Conservation (phyloP, 2,888 invertebrate species). For the Drosophila nr. perissopoda region DNA sequence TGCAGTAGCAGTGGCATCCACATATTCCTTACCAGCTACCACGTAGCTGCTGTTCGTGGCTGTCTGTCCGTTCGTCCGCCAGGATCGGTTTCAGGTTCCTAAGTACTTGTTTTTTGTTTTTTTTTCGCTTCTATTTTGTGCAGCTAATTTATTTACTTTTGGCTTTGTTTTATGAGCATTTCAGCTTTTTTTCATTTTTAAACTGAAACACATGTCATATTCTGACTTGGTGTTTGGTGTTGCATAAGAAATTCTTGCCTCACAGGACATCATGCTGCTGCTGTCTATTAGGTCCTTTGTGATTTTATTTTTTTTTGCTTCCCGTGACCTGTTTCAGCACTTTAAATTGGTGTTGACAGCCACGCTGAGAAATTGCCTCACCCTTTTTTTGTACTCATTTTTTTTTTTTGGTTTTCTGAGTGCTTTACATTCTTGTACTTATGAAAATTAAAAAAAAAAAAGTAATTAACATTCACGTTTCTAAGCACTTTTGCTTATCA, state of each 20-base stretch:
- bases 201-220: constrained; percentile 55
- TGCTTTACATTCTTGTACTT: constrained; percentile 44
- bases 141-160: constrained; percentile 73
- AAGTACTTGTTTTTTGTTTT: constrained; percentile 46
- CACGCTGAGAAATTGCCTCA: constrained; percentile 80
- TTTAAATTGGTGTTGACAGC: constrained; percentile 84
- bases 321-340: constrained; percentile 63
- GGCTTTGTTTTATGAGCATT: constrained; percentile 29
- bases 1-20: constrained; percentile 52
- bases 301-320: constrained; percentile 5
- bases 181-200: constrained; percentile 35
- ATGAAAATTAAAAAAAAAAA: constrained; percentile 64
- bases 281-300: constrained; percentile 43
- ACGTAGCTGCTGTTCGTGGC: constrained; percentile 34
- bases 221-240: background rate
- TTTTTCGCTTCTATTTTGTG: constrained; percentile 15
- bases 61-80: constrained; percentile 8
- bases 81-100: constrained; percentile 62
- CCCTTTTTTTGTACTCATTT: constrained; percentile 22
- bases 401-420: constrained; percentile 30
- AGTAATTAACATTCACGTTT: constrained; percentile 63
- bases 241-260: constrained; percentile 8
- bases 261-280: constrained; percentile 29
- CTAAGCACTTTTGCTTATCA: constrained; percentile 56
- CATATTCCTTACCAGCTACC: constrained; percentile 41